Evolutionary conservation across 2,888 invertebrate species (phyloP), one percentile per base, ranked within the genome.

Genomic region (Heliconius charithonia): DNA sequence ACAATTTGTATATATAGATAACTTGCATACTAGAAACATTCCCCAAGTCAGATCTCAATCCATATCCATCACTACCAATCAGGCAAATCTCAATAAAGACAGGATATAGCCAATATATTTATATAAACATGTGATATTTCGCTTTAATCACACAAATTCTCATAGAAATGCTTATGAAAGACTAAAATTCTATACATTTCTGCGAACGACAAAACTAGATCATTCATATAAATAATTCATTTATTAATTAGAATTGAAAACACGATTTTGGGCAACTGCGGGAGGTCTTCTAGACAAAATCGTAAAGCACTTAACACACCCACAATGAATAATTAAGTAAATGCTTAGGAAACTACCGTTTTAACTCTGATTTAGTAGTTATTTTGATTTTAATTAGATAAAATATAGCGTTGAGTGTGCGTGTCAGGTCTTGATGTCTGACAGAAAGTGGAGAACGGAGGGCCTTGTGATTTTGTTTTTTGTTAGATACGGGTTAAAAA

Each of bases 271-370:
- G 77, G 45, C 59, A n/a, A 1, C 82, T 41, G 72, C 83, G 77
- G 83, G 83, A 77, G 83, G 82, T 82, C 80, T 22, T 22, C 62
- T 51, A 76, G 79, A 79, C 76, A 75, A 62, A 73, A 59, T 41
- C 62, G 62, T 80, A 41, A 72, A 69, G 74, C 51, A 80, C 83
- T 82, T 79, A 78, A 83, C 77, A 83, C 83, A 83, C 83, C 81
- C 79, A 82, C 77, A 73, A 80, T 77, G 79, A 79, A 76, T 85
- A 81, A 89, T 93, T 91, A 91, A 56, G n/a, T 92, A 91, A 91
- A 91, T 90, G 87, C 85, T 67, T 88, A 91, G 90, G 91, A 72
- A 72, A 72, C 56, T 72, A 72, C 56, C 71, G 71, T 72, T 72
- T 72, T 32, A 29, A n/a, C 12, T 56, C 29, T 72, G 29, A 12